Evolutionary conservation across 2,888 invertebrate genomes (phyloP).

Genomic region (Heliconius charithonia): DNA sequence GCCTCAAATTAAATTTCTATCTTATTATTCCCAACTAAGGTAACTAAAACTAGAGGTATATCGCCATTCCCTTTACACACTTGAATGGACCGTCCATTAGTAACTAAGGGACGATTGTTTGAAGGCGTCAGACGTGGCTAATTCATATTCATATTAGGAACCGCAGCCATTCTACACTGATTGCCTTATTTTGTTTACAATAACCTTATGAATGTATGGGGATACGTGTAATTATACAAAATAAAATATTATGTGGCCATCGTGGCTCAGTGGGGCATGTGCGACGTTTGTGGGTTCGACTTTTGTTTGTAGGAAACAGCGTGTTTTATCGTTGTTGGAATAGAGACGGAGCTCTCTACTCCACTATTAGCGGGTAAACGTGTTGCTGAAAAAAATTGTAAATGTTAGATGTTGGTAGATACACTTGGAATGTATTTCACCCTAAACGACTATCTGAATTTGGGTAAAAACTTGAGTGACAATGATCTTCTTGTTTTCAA

Average conservation of each 20-base stretch:
- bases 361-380: no score
- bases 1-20: not conserved
- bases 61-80: slow-evolving; percentile 5
- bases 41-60: slow-evolving; percentile 3
- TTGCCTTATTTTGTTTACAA: slow-evolving; percentile 22
- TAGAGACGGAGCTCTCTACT: no score
- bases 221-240: not conserved
- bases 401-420: no score
- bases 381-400: no score
- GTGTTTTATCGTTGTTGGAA: no score
- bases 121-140: slow-evolving; percentile 12
- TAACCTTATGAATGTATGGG: not conserved
- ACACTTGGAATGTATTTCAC: no score
- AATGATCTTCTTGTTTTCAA: no score
- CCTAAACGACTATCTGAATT: no score
- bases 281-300: no score
- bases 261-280: no score
- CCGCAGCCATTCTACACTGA: slow-evolving; percentile 24
- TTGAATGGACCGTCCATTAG: slow-evolving; percentile 35
- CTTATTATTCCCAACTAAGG: not conserved
- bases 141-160: slow-evolving; percentile 26
- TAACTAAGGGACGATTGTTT: slow-evolving; percentile 30
- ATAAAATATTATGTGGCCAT: not conserved
- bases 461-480: no score
- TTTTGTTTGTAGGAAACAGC: no score